Percentiles rank a stretch among this genome's conserved stretches.
phyloP scores from a whole-genome alignment of 2,888 invertebrate genomes.

The Trilocha varians region DNA sequence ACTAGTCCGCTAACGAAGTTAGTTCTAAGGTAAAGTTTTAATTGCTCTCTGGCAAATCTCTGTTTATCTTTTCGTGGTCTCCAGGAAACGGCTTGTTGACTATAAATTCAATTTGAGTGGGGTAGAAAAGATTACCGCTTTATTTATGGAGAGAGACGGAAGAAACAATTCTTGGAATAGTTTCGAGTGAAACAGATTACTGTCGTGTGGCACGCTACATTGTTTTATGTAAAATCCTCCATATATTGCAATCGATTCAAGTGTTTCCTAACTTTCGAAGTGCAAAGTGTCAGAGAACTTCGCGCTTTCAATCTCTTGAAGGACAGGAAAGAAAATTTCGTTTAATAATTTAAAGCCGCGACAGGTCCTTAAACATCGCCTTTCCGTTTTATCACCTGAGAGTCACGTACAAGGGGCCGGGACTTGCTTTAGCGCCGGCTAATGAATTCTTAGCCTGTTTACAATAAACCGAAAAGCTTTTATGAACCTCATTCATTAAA shows the following conservation, averaged over 20 bases:
- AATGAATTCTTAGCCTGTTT: slow-evolving; percentile 64
- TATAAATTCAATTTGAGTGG: slow-evolving; percentile 62
- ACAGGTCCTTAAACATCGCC: slow-evolving; percentile 30
- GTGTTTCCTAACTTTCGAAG: slow-evolving; percentile 1
- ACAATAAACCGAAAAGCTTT: slow-evolving; percentile 60
- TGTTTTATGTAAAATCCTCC: background rate
- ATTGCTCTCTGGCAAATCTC: slow-evolving; percentile 67
- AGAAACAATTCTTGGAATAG: slow-evolving; percentile 21
- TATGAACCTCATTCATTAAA: slow-evolving; percentile 53
- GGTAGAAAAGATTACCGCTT: slow-evolving; percentile 45
- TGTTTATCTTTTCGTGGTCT: slow-evolving; percentile 67
- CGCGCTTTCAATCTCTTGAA: slow-evolving; percentile 24
- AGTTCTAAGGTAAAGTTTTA: slow-evolving; percentile 70
- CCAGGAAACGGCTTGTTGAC: slow-evolving; percentile 58
- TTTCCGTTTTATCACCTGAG: slow-evolving; percentile 43
- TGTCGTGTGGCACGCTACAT: slow-evolving; percentile 23
- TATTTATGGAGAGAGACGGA: slow-evolving; percentile 26
- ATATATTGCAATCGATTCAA: background rate
- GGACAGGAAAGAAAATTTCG: slow-evolving; percentile 29
- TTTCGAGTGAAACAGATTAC: slow-evolving; percentile 14
- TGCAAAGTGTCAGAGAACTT: slow-evolving; percentile 15
- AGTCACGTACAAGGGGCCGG: slow-evolving; percentile 47
- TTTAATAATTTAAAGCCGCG: slow-evolving; percentile 41
- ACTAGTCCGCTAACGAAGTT: slow-evolving; percentile 62
- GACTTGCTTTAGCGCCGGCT: slow-evolving; percentile 32